These are phyloP conservation scores for Halcyon badia DNA, from an alignment of 2,797 vertebrate species.

Conservation along the genomic window DNA sequence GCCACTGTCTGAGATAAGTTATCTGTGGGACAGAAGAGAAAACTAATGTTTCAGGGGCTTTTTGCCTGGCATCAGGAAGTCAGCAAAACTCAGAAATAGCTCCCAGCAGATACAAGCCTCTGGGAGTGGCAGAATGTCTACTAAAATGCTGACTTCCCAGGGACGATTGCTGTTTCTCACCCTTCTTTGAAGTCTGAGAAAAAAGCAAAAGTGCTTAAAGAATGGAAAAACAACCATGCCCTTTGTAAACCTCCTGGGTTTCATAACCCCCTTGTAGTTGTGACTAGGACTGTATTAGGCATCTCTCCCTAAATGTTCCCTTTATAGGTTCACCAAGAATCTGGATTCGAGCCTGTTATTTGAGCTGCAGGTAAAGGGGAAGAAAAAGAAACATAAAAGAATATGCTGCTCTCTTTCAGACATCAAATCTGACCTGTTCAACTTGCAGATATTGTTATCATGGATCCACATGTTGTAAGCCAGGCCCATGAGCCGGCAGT, in stretches of 20 bases:
- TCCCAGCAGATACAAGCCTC: neutral
- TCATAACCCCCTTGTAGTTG: neutral
- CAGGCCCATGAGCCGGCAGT: rapidly evolving
- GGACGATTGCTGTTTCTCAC: neutral
- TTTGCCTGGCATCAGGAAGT: neutral
- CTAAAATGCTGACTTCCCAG: neutral
- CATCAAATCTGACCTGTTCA: neutral
- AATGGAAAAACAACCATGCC: neutral
- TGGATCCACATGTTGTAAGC: neutral
- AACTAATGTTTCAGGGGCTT: rapidly evolving
- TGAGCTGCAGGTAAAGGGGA: neutral
- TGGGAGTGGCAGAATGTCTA: neutral
- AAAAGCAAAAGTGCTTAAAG: neutral
- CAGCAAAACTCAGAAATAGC: neutral
- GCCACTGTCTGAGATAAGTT: neutral
- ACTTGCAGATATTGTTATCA: neutral
- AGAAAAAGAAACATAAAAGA: neutral
- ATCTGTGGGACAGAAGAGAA: neutral
- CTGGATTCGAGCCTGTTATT: neutral
- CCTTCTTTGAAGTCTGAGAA: neutral
- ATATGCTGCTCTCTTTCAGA: neutral
- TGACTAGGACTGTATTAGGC: no score
- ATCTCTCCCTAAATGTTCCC: neutral
- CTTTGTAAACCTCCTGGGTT: neutral
- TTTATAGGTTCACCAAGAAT: neutral